Evolutionary conservation across 1,140 invertebrate species (phyloP), one percentile per base, ranked within the genome.

Genomic region (Plodia interpunctella): DNA sequence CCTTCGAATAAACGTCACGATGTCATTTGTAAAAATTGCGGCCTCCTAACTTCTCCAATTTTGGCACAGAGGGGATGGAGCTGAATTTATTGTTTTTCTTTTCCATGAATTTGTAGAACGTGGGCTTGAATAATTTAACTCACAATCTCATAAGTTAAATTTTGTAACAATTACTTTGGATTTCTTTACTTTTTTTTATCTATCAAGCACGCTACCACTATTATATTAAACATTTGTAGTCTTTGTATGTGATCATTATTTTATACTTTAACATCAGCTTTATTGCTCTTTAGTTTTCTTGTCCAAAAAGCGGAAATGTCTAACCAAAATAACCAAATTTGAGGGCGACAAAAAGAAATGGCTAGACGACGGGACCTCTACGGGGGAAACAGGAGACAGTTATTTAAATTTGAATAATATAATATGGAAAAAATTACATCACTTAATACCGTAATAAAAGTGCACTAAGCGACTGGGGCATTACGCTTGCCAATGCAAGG

Each of bases 401-500:
- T 90, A 90, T 90, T 90, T 90, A 90, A 90, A 90, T 90, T 90
- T 90, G 88, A 90, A 90, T 90, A 90, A 90, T 88, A 90, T 90
- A 86, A 90, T 90, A 90, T 88, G 88, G 82, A 90, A 90, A 90
- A 90, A 90, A 90, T 90, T 90, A 90, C 90, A 90, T 90, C 90
- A 90, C 87, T 90, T 90, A 90, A 90, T 90, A 87, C 90, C 87
- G 77, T 86, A 90, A 90, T 90, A 90, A 90, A 90, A 90, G 87
- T 90, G 87, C 86, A 88, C 85, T 89, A 88, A 90, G 88, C 88
- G 88, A 87, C 78, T 68, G 79, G 75, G 79, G 84, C 85, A 90
- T 90, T 90, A 90, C 77, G 81, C 76, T 82, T 84, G 78, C 72
- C 80, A 87, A 83, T 78, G 72, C 77, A 76, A 80, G 78, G 73